Conservation (phyloP, 2,888 invertebrate species). For the Liposcelis brunnea region DNA sequence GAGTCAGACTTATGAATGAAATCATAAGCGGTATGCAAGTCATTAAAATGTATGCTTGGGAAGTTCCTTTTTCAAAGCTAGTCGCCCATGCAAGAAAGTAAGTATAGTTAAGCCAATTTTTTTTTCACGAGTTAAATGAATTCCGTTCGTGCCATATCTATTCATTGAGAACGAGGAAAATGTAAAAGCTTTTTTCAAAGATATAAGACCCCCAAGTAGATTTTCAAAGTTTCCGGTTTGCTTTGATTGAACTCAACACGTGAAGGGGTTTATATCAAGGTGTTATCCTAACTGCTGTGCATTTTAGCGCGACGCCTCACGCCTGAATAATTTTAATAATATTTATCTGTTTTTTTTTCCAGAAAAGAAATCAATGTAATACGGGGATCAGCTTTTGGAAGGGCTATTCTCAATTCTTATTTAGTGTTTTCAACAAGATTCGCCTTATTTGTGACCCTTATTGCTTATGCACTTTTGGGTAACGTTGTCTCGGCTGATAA, state of each 20-base stretch:
- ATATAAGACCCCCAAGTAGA: too few species aligned
- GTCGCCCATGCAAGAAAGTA: conserved; percentile 56
- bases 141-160: too few species aligned
- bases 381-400: conserved; percentile 47
- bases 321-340: too few species aligned
- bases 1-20: conserved; percentile 83
- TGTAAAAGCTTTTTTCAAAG: too few species aligned
- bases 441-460: conserved; percentile 55
- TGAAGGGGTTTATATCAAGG: too few species aligned
- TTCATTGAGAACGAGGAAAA: too few species aligned
- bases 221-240: too few species aligned
- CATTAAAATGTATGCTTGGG: conserved; percentile 88
- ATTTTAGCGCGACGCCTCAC: too few species aligned
- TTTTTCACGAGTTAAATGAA: too few species aligned
- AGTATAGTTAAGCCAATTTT: conserved; percentile 20
- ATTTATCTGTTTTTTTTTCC: conserved; percentile 20
- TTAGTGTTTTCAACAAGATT: conserved; percentile 67
- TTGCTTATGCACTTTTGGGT: conserved; percentile 47
- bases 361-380: conserved; percentile 55
- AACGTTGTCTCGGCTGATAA: conserved; percentile 52
- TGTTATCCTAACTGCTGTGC: too few species aligned
- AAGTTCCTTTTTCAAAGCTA: conserved; percentile 59
- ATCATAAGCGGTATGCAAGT: conserved; percentile 72
- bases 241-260: too few species aligned
- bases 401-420: conserved; percentile 52